Percentiles rank a stretch among this genome's conserved stretches.
phyloP scores from a whole-genome alignment of 1,140 invertebrate genomes.

The Drosophila lacertosa region DNA sequence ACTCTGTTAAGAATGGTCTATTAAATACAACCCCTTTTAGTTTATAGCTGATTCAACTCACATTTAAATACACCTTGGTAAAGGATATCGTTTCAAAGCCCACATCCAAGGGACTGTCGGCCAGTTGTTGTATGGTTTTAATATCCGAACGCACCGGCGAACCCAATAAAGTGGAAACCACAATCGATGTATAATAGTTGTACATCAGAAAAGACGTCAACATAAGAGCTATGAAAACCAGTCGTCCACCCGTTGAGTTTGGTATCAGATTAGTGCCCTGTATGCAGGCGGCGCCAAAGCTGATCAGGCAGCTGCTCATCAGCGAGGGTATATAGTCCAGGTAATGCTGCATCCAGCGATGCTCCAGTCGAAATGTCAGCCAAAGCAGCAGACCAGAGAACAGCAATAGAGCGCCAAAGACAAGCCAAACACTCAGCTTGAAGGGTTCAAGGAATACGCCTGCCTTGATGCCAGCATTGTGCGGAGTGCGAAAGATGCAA shows the following conservation, averaged over 20 bases:
- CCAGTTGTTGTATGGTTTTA: slow-evolving; percentile 67
- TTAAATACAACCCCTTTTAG: too few species aligned
- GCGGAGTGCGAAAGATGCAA: slow-evolving; percentile 79
- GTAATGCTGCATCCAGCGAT: slow-evolving; percentile 35
- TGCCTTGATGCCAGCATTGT: slow-evolving; percentile 63
- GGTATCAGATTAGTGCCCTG: slow-evolving; percentile 73
- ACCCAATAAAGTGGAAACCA: slow-evolving; percentile 71
- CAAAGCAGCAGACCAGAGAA: slow-evolving; percentile 61
- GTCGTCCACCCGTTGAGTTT: slow-evolving; percentile 59
- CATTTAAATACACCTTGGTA: slow-evolving; percentile 62
- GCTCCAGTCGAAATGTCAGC: slow-evolving; percentile 64
- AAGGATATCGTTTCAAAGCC: slow-evolving; percentile 68
- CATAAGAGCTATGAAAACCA: slow-evolving; percentile 69
- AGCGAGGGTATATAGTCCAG: slow-evolving; percentile 66
- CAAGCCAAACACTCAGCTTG: slow-evolving; percentile 63
- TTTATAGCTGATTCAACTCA: slow-evolving; percentile 14
- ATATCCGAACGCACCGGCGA: slow-evolving; percentile 77
- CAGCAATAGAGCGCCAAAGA: slow-evolving; percentile 48
- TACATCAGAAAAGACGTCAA: slow-evolving; percentile 77
- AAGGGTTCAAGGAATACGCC: slow-evolving; percentile 75
- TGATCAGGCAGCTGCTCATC: slow-evolving; percentile 62
- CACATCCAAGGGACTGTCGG: slow-evolving; percentile 73
- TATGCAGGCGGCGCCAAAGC: slow-evolving; percentile 74
- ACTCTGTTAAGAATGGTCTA: slow-evolving; percentile 45
- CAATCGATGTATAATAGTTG: slow-evolving; percentile 81